Percentiles rank a stretch among this genome's conserved stretches.
phyloP scores from a whole-genome alignment of 2,797 vertebrate species.

The Halcyon leucocephala region DNA sequence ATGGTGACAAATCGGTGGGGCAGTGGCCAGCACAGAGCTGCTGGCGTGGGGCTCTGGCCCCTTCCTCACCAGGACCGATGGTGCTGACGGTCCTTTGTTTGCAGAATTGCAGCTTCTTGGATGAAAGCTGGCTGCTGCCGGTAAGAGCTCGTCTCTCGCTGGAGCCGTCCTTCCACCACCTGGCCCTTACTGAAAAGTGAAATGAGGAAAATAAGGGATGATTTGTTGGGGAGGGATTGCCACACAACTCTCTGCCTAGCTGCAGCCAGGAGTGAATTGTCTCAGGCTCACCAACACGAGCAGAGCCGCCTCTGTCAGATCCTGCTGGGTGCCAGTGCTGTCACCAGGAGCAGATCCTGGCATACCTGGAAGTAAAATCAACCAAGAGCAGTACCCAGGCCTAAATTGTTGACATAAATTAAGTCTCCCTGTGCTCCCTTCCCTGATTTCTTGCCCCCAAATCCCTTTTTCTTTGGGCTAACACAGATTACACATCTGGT shows the following conservation, averaged over 20 bases:
- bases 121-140: slow-evolving; percentile 87
- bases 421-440: not conserved
- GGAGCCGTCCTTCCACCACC: accelerated
- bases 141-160: slow-evolving; percentile 68
- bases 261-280: accelerated
- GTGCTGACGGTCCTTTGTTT: slow-evolving; percentile 5
- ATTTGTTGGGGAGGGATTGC: not conserved
- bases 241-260: accelerated
- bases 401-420: not conserved
- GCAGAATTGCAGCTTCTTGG: slow-evolving; percentile 89
- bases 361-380: not conserved
- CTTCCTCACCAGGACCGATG: accelerated
- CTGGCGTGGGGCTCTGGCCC: accelerated
- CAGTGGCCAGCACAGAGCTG: not conserved
- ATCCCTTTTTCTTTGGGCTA: not conserved
- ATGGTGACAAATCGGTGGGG: not conserved
- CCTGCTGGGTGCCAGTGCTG: accelerated
- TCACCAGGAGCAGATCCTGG: not conserved
- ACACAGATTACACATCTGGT: not conserved
- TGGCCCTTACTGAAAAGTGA: not conserved
- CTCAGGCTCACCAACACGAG: not conserved
- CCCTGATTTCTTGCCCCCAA: not conserved
- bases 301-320: not conserved
- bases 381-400: not conserved
- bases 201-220: not conserved